Conservation (phyloP, 2,888 invertebrate species). For the Sminthurides aquaticus region DNA sequence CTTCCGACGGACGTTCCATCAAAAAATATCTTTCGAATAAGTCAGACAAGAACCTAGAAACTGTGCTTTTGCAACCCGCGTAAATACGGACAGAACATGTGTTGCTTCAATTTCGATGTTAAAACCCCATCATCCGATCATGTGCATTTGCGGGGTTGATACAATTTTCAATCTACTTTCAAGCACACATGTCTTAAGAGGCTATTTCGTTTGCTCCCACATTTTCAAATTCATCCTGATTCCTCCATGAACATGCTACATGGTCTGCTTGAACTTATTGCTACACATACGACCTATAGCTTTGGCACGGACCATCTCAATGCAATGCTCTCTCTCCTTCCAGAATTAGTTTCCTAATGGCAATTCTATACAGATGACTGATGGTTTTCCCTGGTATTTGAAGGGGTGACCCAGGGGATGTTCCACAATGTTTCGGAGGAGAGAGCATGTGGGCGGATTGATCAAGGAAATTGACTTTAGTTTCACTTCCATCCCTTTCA, state of each 20-base stretch:
- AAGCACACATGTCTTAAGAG: not conserved
- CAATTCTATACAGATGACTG: conserved; percentile 4
- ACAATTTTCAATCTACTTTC: not conserved
- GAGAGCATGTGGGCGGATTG: not conserved
- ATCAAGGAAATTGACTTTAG: not conserved
- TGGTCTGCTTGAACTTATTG: no score
- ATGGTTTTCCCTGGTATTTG: not conserved
- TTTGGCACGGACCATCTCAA: no score
- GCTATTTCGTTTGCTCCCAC: no score
- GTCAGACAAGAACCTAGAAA: no score
- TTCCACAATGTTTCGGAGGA: not conserved
- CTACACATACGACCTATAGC: not conserved
- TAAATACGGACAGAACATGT: no score
- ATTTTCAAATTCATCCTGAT: no score
- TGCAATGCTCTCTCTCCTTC: not conserved
- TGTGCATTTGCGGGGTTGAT: not conserved
- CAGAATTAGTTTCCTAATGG: conserved; percentile 1
- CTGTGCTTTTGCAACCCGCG: no score
- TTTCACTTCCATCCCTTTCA: no score
- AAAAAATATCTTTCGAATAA: not conserved
- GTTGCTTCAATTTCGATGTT: not conserved
- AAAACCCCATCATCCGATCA: not conserved
- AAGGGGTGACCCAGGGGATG: not conserved
- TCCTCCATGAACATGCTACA: not conserved
- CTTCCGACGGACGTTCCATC: conserved; percentile 40